Evolutionary conservation across 2,888 invertebrate species (phyloP), one percentile per base, ranked within the genome.

Genomic region (Phyto melanocephala): DNA sequence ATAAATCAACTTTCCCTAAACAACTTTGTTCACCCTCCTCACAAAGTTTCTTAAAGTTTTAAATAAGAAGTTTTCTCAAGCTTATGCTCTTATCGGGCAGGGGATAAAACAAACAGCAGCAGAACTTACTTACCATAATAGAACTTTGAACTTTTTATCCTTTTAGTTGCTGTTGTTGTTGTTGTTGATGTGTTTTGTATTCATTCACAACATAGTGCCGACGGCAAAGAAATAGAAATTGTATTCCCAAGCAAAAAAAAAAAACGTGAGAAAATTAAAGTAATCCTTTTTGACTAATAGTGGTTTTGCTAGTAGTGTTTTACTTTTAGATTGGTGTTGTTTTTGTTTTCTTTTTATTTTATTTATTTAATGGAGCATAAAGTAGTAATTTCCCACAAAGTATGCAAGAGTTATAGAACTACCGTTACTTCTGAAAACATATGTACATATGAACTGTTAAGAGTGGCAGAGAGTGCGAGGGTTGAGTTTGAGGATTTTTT

Each of bases 221-320:
- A 52, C 77, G 77, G 77, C 68, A 52, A 70, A n/a, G 20, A 22
- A 40, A 28, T 54, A 70, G 35, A 5, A 58, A 50, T n/a, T n/a
- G 37, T 72, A 62, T 70, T 62, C 20, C 54, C 47, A 67, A 77
- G 28, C 7, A 65, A 56, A 75, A 52, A 52, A 76, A 60, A 75
- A 52, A 52, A 76, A 60, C 77, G 77, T 77, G 77, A 77, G 77
- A 77, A 77, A 70, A 45, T 77, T 70, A 37, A 77, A 42, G 68
- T 54, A 70, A 60, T 70, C 62, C 77, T 70, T 35, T 42, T 45
- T 45, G 45, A 15, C 7, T 7, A 3, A 6, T 15, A 6, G 42
- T n/a, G 15, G 15, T 15, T 15, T 5, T 28, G 28, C n/a, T n/a
- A n/a, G n/a, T n/a, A n/a, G n/a, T 3, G 28, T 4, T 15, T 47